A percentile compares a stretch with the other conserved stretches of the same genome.
Evolutionary conservation across 2,888 invertebrate species (phyloP).

Genomic region (Eurois occulta): DNA sequence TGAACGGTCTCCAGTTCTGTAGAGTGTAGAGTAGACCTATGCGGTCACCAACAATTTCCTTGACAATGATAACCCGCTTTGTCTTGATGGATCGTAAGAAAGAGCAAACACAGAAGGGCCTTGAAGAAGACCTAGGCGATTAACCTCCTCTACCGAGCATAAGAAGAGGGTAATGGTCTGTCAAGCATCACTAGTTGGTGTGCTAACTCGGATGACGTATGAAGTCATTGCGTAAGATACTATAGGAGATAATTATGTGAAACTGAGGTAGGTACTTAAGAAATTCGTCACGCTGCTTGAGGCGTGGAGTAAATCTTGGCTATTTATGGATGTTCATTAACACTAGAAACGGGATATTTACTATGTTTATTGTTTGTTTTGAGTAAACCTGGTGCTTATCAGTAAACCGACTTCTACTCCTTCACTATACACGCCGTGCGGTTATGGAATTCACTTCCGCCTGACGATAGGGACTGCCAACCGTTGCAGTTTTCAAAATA

Average conservation of each 20-base stretch:
- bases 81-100: conserved; percentile 27
- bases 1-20: neutral
- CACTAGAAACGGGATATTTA: too few species aligned
- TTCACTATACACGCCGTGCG: too few species aligned
- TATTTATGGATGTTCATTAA: conserved; percentile 2
- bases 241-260: conserved; percentile 39
- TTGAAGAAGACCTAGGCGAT: conserved; percentile 41
- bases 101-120: conserved; percentile 34
- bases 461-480: too few species aligned
- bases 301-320: neutral
- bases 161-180: conserved; percentile 30
- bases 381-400: too few species aligned
- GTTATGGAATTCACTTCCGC: too few species aligned
- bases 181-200: conserved; percentile 37
- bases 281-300: conserved; percentile 4
- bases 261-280: conserved; percentile 3
- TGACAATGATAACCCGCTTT: neutral
- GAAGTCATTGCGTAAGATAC: conserved; percentile 39
- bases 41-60: neutral
- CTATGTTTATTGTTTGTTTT: too few species aligned
- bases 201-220: conserved; percentile 41
- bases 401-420: too few species aligned
- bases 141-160: conserved; percentile 26
- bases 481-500: too few species aligned
- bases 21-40: neutral